phyloP scores from a whole-genome alignment of 2,797 vertebrate genomes.

The Sciurus carolinensis region DNA sequence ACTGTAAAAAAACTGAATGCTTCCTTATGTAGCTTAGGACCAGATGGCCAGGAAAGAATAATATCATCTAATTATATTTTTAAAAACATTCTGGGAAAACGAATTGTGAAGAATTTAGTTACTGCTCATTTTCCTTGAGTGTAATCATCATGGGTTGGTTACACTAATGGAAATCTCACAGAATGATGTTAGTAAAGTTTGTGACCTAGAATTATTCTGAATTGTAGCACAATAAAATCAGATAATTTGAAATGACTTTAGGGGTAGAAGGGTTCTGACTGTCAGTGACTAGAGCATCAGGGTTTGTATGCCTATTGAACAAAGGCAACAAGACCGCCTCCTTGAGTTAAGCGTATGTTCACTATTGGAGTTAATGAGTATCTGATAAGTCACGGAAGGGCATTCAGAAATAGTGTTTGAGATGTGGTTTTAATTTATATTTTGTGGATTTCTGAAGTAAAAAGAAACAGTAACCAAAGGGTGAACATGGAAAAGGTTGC shows the following conservation, averaged over 20 bases:
- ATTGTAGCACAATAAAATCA: constrained; percentile 9
- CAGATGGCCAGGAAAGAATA: neutral
- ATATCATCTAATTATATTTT: neutral
- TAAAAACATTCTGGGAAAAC: neutral
- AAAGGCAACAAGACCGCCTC: neutral
- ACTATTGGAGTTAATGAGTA: neutral
- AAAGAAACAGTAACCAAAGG: neutral
- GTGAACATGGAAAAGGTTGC: neutral
- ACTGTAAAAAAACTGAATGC: neutral
- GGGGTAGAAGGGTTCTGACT: neutral
- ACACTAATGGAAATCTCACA: constrained; percentile 26
- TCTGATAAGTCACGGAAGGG: neutral
- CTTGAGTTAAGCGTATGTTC: neutral
- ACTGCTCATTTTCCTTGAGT: constrained; percentile 6
- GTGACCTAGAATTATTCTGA: constrained; percentile 53
- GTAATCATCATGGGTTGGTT: constrained; percentile 29
- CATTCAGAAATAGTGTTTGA: neutral
- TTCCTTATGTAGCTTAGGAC: neutral
- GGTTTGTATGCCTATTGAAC: neutral
- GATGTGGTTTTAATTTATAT: neutral
- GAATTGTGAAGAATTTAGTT: constrained; percentile 49
- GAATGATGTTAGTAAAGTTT: constrained; percentile 8
- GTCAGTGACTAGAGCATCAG: neutral
- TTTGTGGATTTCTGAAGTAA: neutral
- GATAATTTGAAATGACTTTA: constrained; percentile 50